A percentile compares a stretch with the other conserved stretches of the same genome.
Conservation (phyloP, 1,140 invertebrate species). For the Drosophila virilis region DNA sequence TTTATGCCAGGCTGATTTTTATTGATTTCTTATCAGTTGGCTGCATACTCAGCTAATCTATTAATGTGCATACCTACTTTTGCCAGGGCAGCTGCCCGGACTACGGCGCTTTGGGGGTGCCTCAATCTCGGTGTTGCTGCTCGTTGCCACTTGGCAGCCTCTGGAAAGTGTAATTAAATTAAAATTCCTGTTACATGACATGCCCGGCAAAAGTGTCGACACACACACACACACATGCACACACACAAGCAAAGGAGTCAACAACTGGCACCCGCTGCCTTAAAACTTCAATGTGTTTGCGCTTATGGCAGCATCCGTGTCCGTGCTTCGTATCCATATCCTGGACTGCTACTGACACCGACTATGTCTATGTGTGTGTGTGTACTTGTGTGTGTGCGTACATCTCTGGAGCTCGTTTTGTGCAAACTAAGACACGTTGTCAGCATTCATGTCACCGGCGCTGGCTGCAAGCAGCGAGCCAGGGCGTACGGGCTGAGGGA, state of each 20-base stretch:
- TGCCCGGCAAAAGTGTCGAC: constrained; percentile 54
- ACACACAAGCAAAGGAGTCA: constrained; percentile 43
- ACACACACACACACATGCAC: constrained; percentile 44
- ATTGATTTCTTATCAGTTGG: constrained; percentile 72
- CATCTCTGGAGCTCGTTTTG: constrained; percentile 69
- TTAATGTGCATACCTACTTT: constrained; percentile 58
- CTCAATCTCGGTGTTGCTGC: constrained; percentile 29
- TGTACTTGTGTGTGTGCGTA: constrained; percentile 45
- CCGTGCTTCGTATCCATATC: constrained; percentile 54
- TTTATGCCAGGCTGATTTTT: constrained; percentile 62
- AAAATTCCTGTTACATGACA: constrained; percentile 80
- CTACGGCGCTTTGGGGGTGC: background rate
- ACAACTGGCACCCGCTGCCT: constrained; percentile 50
- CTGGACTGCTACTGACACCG: constrained; percentile 30
- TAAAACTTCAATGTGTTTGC: constrained; percentile 33
- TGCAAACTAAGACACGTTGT: constrained; percentile 83
- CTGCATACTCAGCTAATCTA: constrained; percentile 56
- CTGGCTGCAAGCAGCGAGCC: constrained; percentile 1
- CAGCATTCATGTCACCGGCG: constrained; percentile 77
- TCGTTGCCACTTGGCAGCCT: constrained; percentile 17
- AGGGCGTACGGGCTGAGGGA: background rate
- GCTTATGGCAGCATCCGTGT: constrained; percentile 42
- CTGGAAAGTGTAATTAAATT: constrained; percentile 71
- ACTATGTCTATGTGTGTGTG: constrained; percentile 20
- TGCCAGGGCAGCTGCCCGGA: background rate